A percentile compares a stretch with the other conserved stretches of the same genome.
Evolutionary conservation across 2,797 vertebrate genomes (phyloP).

Genomic region (Hippocampus kuda): DNA sequence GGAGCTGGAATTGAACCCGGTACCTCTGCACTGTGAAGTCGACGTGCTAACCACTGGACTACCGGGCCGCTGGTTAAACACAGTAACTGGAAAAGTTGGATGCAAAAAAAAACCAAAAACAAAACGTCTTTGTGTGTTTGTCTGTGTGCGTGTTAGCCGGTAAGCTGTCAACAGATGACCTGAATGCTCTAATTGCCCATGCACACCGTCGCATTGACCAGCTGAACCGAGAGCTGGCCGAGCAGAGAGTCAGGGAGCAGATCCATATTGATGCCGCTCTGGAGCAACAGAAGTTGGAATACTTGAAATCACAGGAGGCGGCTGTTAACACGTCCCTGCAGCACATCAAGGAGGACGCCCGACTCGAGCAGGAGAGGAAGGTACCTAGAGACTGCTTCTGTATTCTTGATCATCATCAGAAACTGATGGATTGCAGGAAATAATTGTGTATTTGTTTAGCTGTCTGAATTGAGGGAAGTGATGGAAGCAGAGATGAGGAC

Average conservation of each 20-base stretch:
- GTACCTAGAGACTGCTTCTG: slow-evolving; percentile 45
- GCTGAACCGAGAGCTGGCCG: slow-evolving; percentile 80
- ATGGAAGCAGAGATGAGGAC: slow-evolving; percentile 97
- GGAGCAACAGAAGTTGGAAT: slow-evolving; percentile 81
- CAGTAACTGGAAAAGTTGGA: not conserved
- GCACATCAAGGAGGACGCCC: slow-evolving; percentile 70
- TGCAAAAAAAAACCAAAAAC: no score
- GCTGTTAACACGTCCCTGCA: slow-evolving; percentile 73
- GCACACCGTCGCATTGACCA: slow-evolving; percentile 94
- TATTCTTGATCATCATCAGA: not conserved
- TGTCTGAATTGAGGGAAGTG: slow-evolving; percentile 81
- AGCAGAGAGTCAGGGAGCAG: slow-evolving; percentile 82
- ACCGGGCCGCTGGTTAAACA: not conserved
- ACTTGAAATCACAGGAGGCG: slow-evolving; percentile 71
- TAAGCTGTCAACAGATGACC: slow-evolving; percentile 77
- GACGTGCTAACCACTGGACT: no score
- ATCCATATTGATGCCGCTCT: slow-evolving; percentile 79
- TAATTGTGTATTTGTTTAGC: slow-evolving; percentile 47
- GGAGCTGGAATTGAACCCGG: no score
- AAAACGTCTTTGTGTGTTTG: not conserved
- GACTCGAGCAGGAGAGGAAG: slow-evolving; percentile 84
- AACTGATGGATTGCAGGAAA: not conserved
- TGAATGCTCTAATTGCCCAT: slow-evolving; percentile 88
- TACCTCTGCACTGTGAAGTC: no score
- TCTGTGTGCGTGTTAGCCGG: slow-evolving; percentile 63